phyloP scores from a whole-genome alignment of 2,113 vertebrate genomes.

The Platichthys stellatus region DNA sequence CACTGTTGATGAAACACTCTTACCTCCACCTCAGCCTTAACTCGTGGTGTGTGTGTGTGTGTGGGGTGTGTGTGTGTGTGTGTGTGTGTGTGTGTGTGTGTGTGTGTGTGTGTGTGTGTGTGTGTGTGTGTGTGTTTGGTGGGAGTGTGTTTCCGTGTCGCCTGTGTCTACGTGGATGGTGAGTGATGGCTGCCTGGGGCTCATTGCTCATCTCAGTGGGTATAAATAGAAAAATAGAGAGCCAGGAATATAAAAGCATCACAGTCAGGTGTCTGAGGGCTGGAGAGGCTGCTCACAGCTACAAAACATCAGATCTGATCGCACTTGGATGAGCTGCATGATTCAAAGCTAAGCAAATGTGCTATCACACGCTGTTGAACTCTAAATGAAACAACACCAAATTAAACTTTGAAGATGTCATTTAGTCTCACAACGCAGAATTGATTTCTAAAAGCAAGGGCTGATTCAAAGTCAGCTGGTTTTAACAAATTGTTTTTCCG shows the following conservation, averaged over 20 bases:
- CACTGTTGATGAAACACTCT: conserved; percentile 56
- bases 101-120: conserved; percentile 15
- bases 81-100: conserved; percentile 10
- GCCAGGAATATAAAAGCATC: conserved; percentile 61
- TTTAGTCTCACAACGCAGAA: conserved; percentile 2
- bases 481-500: not conserved
- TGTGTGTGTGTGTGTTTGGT: conserved; percentile 6
- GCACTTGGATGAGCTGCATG: conserved; percentile 39
- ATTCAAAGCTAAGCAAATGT: conserved; percentile 33
- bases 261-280: conserved; percentile 47
- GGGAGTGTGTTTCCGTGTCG: conserved; percentile 46
- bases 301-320: conserved; percentile 33
- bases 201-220: conserved; percentile 72
- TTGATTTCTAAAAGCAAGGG: not conserved
- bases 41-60: conserved; percentile 34
- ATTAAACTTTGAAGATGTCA: not conserved
- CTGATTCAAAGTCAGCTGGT: not conserved
- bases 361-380: not conserved
- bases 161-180: conserved; percentile 41
- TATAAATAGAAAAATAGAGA: conserved; percentile 75
- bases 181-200: conserved; percentile 67
- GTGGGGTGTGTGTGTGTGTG: conserved; percentile 24
- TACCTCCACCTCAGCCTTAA: conserved; percentile 55
- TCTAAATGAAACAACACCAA: not conserved
- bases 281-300: conserved; percentile 40